Base-by-base conservation (phyloP, 2,888 invertebrate genomes). In the Leuctra nigra region DNA sequence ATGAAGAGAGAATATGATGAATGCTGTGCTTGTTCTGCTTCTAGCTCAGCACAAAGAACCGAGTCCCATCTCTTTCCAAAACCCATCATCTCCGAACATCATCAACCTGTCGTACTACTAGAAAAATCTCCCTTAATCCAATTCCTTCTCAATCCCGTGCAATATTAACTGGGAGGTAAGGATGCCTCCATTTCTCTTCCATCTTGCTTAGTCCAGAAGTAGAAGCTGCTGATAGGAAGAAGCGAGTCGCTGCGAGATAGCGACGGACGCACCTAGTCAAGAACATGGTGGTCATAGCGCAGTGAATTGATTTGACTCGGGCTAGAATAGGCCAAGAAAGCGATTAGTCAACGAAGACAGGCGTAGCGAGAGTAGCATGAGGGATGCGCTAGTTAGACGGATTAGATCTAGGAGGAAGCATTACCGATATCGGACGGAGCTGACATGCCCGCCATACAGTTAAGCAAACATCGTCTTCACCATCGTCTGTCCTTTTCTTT, bases 141-240 rank as follows among this genome's bases (percentile, higher is more conserved):
- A 47, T 47, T 29, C 25, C 47, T 24, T 47, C 47, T 47, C 47
- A 25, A 47, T 47, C 9, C 47, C 16, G 24, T 24, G 25, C 47
- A 47, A 47, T 47, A 47, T 47, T 47, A 47, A 25, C 25, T 47
- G 4, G 47, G 46, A 11, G 16, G 47, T 25, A 24, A 25, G 47
- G 11, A 3, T 47, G 25, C 9, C 47, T 7, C 23, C 18, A n/a
- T 46, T 39, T 16, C 16, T 14, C 4, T 18, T 18, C 16, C 6
- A 36, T 4, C 11, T 13, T 18, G n/a, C 39, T 2, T 39, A 39
- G n/a, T 14, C 4, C 39, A 39, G 7, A 7, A 29, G 16, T 20
- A 20, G 20, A 2, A 18, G 2, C 16, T 4, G 16, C 14, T 39
- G 39, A 39, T 39, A 18, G 9, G 16, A 16, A 13, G n/a, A 18